Evolutionary conservation across 1,140 invertebrate species (phyloP).

Genomic region (Conopomorpha cramerella): DNA sequence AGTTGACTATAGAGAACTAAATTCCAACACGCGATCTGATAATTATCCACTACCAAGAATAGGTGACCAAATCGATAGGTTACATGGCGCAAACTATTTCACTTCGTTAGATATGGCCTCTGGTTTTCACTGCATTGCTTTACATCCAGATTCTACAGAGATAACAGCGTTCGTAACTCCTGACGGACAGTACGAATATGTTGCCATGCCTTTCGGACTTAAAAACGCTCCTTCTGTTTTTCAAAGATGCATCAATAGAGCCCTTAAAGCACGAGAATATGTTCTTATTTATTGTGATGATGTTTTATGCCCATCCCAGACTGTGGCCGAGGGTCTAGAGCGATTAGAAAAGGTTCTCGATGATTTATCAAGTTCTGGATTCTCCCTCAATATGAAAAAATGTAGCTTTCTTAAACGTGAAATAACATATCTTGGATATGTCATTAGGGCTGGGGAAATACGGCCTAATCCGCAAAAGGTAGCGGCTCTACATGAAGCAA

Average conservation of each 20-base stretch:
- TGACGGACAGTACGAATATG: conserved; percentile 9
- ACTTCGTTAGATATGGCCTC: conserved; percentile 4
- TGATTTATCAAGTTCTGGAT: background rate
- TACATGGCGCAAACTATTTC: conserved; percentile 5
- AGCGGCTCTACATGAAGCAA: conserved; percentile 17
- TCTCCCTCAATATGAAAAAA: conserved; percentile 7
- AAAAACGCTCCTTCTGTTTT: conserved; percentile 5
- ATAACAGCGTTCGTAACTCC: too few species aligned
- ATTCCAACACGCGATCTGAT: conserved; percentile 35
- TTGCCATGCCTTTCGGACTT: conserved; percentile 16
- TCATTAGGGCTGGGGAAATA: conserved; percentile 10
- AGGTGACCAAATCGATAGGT: conserved; percentile 3
- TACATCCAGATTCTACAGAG: conserved; percentile 2
- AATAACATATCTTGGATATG: conserved; percentile 14
- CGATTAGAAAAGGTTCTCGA: conserved; percentile 1
- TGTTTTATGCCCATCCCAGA: background rate
- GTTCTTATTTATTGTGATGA: conserved; percentile 2
- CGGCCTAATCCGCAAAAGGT: conserved; percentile 16
- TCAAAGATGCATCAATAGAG: background rate
- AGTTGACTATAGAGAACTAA: conserved; percentile 28
- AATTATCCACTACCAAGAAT: conserved; percentile 4
- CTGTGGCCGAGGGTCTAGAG: conserved; percentile 5
- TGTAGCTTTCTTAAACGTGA: conserved; percentile 14
- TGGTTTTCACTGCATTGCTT: conserved; percentile 4
- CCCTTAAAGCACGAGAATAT: conserved; percentile 1